Evolutionary conservation across 1,140 invertebrate genomes (phyloP).

Genomic region (Apis florea): DNA sequence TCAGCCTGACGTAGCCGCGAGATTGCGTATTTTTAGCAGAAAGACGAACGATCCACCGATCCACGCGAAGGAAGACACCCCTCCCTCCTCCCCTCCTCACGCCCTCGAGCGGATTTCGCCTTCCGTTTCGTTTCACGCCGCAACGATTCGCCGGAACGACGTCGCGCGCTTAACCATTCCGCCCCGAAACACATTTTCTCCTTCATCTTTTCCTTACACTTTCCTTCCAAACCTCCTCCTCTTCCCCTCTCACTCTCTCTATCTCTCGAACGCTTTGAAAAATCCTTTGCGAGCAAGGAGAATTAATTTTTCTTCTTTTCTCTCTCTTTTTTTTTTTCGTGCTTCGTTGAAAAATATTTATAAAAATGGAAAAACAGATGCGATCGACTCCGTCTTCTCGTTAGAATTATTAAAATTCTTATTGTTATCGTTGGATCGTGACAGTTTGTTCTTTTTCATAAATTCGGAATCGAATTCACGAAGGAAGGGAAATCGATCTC

Average conservation of each 20-base stretch:
- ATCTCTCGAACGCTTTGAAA: no score
- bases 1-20: conserved; percentile 79
- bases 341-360: no score
- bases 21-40: conserved; percentile 81
- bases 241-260: no score
- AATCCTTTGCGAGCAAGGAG: no score
- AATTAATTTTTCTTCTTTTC: no score
- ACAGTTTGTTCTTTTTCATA: no score
- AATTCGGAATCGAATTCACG: background rate
- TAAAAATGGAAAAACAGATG: no score
- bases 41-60: conserved; percentile 51
- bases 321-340: no score
- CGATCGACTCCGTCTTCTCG: no score
- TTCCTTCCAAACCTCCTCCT: background rate
- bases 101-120: conserved; percentile 65
- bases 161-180: conserved; percentile 39
- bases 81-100: conserved; percentile 19
- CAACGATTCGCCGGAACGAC: conserved; percentile 70
- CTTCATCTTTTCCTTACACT: conserved; percentile 33
- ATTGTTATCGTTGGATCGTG: no score
- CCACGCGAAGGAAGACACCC: background rate
- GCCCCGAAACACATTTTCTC: conserved; percentile 42
- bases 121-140: conserved; percentile 79
- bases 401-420: no score
- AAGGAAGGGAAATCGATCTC: background rate